These are phyloP conservation scores for Seira musarum DNA, from an alignment of 2,888 invertebrate species.

Conservation along the genomic window DNA sequence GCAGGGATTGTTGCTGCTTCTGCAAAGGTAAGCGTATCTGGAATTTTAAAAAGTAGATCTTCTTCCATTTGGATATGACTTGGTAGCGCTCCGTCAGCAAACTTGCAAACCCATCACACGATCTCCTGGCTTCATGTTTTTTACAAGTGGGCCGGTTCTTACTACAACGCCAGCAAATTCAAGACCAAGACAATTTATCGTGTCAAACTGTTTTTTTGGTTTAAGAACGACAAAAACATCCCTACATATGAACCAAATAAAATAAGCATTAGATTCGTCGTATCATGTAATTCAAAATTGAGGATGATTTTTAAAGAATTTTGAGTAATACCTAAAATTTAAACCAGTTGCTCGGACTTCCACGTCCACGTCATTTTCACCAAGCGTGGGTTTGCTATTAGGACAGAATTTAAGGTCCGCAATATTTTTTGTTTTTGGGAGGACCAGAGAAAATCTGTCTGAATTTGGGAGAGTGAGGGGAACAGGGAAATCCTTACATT, in stretches of 20 bases:
- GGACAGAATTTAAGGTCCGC: slow-evolving; percentile 50
- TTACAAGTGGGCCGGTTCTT: slow-evolving; percentile 41
- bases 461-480: slow-evolving; percentile 50
- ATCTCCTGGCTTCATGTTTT: slow-evolving; percentile 50
- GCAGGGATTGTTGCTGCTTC: slow-evolving; percentile 60
- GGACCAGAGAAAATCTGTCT: slow-evolving; percentile 37
- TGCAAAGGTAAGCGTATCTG: slow-evolving; percentile 32
- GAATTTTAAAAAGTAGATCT: slow-evolving; percentile 42
- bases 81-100: slow-evolving; percentile 44
- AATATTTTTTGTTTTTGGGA: slow-evolving; percentile 50
- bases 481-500: slow-evolving; percentile 29
- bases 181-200: slow-evolving; percentile 46
- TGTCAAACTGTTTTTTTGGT: slow-evolving; percentile 56
- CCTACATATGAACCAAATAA: no score
- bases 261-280: no score
- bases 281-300: no score
- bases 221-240: slow-evolving; percentile 58
- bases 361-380: slow-evolving; percentile 50
- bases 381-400: slow-evolving; percentile 23
- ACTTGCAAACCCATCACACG: slow-evolving; percentile 53
- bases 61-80: slow-evolving; percentile 54
- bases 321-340: no score
- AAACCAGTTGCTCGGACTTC: slow-evolving; percentile 54
- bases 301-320: no score
- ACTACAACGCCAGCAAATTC: slow-evolving; percentile 56